Conservation (phyloP, 2,888 invertebrate species). For the Pelosia muscerda region DNA sequence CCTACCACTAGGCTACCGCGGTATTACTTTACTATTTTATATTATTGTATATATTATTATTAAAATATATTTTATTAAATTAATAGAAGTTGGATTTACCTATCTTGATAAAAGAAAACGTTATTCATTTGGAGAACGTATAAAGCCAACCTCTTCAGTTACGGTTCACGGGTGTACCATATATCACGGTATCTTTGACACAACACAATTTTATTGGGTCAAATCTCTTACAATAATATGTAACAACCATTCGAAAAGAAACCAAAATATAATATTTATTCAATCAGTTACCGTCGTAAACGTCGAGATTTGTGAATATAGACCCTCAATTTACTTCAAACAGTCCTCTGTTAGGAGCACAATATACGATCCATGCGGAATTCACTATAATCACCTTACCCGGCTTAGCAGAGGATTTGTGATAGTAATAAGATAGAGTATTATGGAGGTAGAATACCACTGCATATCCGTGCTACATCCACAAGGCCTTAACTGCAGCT, state of each 20-base stretch:
- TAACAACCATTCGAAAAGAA: not conserved
- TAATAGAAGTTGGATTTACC: too few species aligned
- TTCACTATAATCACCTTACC: conserved; percentile 17
- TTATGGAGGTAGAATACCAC: conserved; percentile 10
- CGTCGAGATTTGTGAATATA: conserved; percentile 7
- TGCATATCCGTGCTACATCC: conserved; percentile 9
- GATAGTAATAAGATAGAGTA: conserved; percentile 16
- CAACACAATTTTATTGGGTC: too few species aligned
- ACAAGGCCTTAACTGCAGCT: conserved; percentile 16
- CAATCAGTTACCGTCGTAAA: conserved; percentile 12
- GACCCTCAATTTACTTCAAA: conserved; percentile 14
- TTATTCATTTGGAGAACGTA: too few species aligned
- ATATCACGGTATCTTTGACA: too few species aligned
- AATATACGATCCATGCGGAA: conserved; percentile 18
- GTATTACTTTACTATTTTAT: too few species aligned
- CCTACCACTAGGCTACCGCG: too few species aligned
- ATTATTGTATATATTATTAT: too few species aligned
- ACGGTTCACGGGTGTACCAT: too few species aligned
- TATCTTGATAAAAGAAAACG: too few species aligned
- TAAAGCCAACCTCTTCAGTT: too few species aligned
- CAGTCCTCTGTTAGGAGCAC: conserved; percentile 19
- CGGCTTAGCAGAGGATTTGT: conserved; percentile 11
- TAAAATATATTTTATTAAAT: too few species aligned
- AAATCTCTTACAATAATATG: too few species aligned
- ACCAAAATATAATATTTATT: conserved; percentile 7